Percentiles rank a stretch among this genome's conserved stretches.
These are phyloP conservation scores for Ditylenchus weischeri DNA, from an alignment of 2,888 invertebrate genomes.

Conservation along the genomic window DNA sequence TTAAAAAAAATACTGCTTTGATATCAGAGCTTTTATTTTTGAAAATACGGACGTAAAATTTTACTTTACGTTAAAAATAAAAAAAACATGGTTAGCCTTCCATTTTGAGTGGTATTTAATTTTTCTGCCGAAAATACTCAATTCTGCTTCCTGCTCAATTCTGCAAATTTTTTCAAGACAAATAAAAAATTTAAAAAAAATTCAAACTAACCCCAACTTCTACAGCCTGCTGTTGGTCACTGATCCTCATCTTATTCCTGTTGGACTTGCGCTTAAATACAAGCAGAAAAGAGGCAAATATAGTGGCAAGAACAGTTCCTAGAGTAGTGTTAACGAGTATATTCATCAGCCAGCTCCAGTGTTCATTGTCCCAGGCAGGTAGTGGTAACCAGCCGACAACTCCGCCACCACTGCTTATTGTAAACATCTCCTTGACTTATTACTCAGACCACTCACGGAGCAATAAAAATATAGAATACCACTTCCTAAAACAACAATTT, in stretches of 20 bases:
- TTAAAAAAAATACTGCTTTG: too few species aligned
- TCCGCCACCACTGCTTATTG: constrained; percentile 1
- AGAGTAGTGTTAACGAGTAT: too few species aligned
- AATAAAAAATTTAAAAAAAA: too few species aligned
- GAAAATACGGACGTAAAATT: too few species aligned
- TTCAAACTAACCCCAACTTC: not conserved
- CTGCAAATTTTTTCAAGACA: too few species aligned
- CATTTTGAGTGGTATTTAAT: too few species aligned
- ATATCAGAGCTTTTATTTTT: too few species aligned
- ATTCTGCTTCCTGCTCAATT: too few species aligned
- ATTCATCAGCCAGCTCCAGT: not conserved
- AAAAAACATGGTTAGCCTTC: too few species aligned
- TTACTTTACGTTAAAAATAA: too few species aligned
- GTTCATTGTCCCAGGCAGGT: not conserved
- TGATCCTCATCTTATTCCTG: not conserved
- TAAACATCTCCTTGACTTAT: not conserved
- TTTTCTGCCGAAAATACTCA: too few species aligned
- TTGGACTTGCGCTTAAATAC: not conserved
- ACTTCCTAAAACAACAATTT: too few species aligned
- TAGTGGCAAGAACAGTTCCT: constrained; percentile 1
- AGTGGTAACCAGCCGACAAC: constrained; percentile 1
- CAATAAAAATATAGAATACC: not conserved
- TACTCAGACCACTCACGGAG: constrained; percentile 3
- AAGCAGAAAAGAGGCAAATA: constrained; percentile 3
- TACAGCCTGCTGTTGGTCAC: not conserved